Evolutionary conservation across 2,113 vertebrate species (phyloP).

Genomic region (Phalacrocorax carbo): DNA sequence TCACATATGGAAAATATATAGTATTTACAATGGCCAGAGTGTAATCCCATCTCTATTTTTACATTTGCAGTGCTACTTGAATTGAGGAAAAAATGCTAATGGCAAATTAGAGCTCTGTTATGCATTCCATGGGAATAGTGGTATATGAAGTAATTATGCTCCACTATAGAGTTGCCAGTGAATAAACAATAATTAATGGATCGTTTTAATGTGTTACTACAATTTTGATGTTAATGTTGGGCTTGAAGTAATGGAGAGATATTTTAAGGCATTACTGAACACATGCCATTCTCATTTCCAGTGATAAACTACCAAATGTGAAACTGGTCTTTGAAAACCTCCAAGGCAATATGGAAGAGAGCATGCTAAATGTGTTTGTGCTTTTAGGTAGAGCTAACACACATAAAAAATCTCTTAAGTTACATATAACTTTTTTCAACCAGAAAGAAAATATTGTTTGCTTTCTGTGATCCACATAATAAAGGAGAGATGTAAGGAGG

Average conservation of each 20-base stretch:
- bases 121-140: background rate
- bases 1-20: background rate
- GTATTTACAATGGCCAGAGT: background rate
- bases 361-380: background rate
- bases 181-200: conserved; percentile 17
- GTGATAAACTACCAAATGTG: background rate
- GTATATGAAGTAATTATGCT: background rate
- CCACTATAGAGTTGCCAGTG: background rate
- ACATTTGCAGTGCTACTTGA: background rate
- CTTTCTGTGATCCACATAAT: background rate
- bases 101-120: background rate
- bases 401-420: background rate
- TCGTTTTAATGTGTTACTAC: background rate
- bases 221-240: background rate
- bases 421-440: background rate
- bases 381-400: background rate
- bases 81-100: background rate
- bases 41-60: background rate
- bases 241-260: background rate
- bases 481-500: background rate
- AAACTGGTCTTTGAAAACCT: background rate
- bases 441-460: background rate
- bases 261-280: background rate
- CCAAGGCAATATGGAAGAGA: background rate
- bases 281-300: background rate